Conservation (phyloP, 1,140 invertebrate species). For the honey bee (Apis mellifera) region DNA sequence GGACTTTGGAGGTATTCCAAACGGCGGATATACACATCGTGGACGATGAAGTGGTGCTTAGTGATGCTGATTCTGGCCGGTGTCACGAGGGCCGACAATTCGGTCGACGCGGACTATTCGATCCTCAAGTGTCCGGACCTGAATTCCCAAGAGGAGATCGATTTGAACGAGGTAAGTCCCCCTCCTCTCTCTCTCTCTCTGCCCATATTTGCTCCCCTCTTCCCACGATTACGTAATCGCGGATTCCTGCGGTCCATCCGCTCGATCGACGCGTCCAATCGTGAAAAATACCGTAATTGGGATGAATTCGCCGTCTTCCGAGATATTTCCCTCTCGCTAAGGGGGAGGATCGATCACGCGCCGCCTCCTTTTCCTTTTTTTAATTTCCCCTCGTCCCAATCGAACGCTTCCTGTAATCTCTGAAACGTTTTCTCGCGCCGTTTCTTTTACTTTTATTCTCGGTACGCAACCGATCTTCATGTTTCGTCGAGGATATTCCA, state of each 20-base stretch:
- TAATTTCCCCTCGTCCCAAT: not conserved
- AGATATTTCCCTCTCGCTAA: not conserved
- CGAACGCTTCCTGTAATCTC: too few species aligned
- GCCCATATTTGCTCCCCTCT: not conserved
- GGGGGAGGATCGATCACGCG: too few species aligned
- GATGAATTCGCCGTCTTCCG: not conserved
- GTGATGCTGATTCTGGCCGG: conserved; percentile 57
- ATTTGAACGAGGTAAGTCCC: conserved; percentile 59
- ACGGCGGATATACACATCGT: conserved; percentile 8
- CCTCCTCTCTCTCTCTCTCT: not conserved
- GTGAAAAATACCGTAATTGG: conserved; percentile 4
- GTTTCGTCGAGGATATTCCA: not conserved
- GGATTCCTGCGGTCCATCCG: not conserved
- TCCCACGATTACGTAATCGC: conserved; percentile 14
- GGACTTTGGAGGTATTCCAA: conserved; percentile 39
- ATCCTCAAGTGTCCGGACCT: conserved; percentile 47
- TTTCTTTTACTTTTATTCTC: not conserved
- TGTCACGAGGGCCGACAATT: conserved; percentile 58
- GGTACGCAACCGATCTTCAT: not conserved
- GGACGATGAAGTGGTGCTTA: conserved; percentile 66
- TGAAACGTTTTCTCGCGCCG: not conserved
- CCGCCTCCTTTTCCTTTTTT: not conserved
- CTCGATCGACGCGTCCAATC: not conserved
- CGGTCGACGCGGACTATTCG: conserved; percentile 36
- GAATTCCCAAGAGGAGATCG: conserved; percentile 62